Base-by-base conservation (phyloP, 2,888 invertebrate genomes). In the Hemistola chrysoprasaria region DNA sequence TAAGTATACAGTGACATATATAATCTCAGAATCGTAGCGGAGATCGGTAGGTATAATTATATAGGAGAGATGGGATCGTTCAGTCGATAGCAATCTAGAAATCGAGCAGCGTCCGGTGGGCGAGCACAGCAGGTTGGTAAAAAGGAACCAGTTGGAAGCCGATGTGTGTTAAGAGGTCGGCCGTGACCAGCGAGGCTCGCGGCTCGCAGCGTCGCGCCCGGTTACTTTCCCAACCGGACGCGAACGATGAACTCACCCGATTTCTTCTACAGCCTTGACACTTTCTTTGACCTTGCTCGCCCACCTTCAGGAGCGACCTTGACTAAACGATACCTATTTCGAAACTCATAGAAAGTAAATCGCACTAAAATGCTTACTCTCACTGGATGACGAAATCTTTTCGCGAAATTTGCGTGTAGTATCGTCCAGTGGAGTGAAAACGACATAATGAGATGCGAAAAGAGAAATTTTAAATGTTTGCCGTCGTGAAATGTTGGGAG, bases 391-490 rank as follows among this genome's bases (percentile, higher is more conserved):
- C 74, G 75, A 77, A 78, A 77, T 63, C 34, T 49, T 50, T 62
- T 64, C 56, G 72, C 71, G 62, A 83, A 85, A 83, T 85, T 82
- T 71, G 73, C 78, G 71, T 75, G 71, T 58, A 65, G 46, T 62
- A 62, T 16, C 61, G 71, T 76, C 78, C 77, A 76, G 68, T 62
- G 67, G 54, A 84, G 87, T 86, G 88, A 88, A 88, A 88, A 83
- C 83, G 62, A 81, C 62, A 62, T 82, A 87, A 86, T 85, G 81
- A 83, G 75, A 87, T 86, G 84, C 84, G 71, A 84, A 84, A 87
- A 88, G 88, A 88, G 88, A 88, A 88, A 88, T 84, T 86, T 85
- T 68, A 78, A 85, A 83, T 81, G 76, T 85, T 87, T 86, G 78
- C 65, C 67, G 67, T 65, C 70, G 81, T 79, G 84, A 86, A 86